These are phyloP conservation scores for Caenorhabditis uteleia DNA, from an alignment of 2,888 invertebrate genomes.

Conservation along the genomic window DNA sequence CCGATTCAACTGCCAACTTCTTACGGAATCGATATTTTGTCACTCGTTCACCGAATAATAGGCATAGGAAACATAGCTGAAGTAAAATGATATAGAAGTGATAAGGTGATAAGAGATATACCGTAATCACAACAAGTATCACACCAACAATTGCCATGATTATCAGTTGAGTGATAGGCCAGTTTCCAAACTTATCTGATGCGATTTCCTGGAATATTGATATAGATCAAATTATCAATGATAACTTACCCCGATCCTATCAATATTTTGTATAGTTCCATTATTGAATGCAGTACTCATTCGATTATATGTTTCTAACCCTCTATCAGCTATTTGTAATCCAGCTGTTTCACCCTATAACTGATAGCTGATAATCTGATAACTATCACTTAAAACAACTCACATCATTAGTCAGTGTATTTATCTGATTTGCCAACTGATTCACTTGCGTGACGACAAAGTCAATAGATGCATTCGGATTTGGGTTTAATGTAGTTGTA, in stretches of 20 bases:
- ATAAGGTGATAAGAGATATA: slow-evolving; percentile 2
- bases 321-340: slow-evolving; percentile 38
- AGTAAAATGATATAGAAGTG: neutral
- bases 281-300: slow-evolving; percentile 38
- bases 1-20: slow-evolving; percentile 20
- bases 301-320: slow-evolving; percentile 30
- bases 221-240: neutral
- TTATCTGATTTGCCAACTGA: slow-evolving; percentile 22
- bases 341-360: slow-evolving; percentile 42
- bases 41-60: slow-evolving; percentile 24
- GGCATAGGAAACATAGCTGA: slow-evolving; percentile 28
- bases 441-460: slow-evolving; percentile 52
- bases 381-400: slow-evolving; percentile 6
- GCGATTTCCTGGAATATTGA: slow-evolving; percentile 38
- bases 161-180: slow-evolving; percentile 52
- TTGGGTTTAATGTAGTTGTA: slow-evolving; percentile 28
- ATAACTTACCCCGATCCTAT: slow-evolving; percentile 30
- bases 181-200: slow-evolving; percentile 27
- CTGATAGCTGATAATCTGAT: neutral
- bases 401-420: slow-evolving; percentile 22
- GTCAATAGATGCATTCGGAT: slow-evolving; percentile 55
- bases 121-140: slow-evolving; percentile 45
- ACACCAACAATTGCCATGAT: slow-evolving; percentile 43
- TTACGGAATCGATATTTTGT: slow-evolving; percentile 32
- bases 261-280: slow-evolving; percentile 40